Evolutionary conservation across 2,113 vertebrate genomes (phyloP), one percentile per base, ranked within the genome.

Genomic region (Nesoenas mayeri): DNA sequence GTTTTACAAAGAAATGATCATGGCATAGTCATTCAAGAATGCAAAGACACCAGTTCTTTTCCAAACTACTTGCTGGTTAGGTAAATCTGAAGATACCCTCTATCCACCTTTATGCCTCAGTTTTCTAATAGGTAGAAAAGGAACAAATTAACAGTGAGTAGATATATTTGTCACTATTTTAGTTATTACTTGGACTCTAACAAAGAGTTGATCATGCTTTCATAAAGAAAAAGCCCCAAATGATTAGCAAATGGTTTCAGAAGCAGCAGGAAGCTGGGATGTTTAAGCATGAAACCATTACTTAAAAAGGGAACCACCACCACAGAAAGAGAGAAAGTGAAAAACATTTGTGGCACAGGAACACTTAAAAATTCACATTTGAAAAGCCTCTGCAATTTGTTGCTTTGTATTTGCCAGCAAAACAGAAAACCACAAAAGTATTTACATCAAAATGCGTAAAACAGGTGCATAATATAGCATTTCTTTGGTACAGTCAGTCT

Each of bases 401-500:
- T 64, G 32, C 56, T 88, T 75, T 71, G 15, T n/a, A 73, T 91
- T 82, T 90, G 66, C 51, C 72, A 91, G 57, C 50, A 91, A 85
- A 89, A 88, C 51, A 87, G 64, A 88, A 7, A 85, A 66, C 78
- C 64, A 80, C 29, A 40, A 31, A 87, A 50, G 51, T 78, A 73
- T 79, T 91, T 91, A 91, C 80, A 91, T 77, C 65, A 88, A 93
- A 85, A 88, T 88, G 64, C 74, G 47, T 8, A 50, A 18, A 95
- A 95, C 94, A 97, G 91, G 96, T 98, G 95, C 56, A 69, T 79
- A 86, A 79, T 15, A 25, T 47, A 96, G 75, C 67, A 79, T 91
- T 97, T 97, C 81, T n/a, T 42, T 85, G 34, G 31, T 66, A 87
- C 70, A 94, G 54, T 16, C 78, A 48, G 64, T 56, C 84, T 96